A percentile compares a stretch with the other conserved stretches of the same genome.
Evolutionary conservation across 2,113 vertebrate genomes (phyloP).

Genomic region (Oriolus oriolus): DNA sequence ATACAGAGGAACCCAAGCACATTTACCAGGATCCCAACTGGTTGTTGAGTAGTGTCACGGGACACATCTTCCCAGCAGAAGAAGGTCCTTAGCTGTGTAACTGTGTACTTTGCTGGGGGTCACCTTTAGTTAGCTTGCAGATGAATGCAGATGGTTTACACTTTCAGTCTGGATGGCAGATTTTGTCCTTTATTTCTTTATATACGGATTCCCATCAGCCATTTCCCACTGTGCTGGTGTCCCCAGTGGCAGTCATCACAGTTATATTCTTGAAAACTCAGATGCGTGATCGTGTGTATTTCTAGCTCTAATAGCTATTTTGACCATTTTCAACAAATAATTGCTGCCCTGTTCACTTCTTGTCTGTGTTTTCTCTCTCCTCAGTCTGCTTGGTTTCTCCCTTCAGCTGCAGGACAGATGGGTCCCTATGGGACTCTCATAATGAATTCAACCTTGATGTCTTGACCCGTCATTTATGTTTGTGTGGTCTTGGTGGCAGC

Average conservation of each 20-base stretch:
- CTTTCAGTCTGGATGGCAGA: not conserved
- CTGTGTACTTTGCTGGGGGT: not conserved
- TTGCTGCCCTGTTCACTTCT: not conserved
- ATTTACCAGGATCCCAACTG: not conserved
- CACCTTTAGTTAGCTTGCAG: not conserved
- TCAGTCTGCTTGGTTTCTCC: not conserved
- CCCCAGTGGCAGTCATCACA: not conserved
- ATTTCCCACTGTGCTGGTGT: not conserved
- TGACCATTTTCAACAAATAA: not conserved
- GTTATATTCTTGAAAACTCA: not conserved
- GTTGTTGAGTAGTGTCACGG: not conserved
- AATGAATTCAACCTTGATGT: not conserved
- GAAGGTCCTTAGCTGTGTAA: not conserved
- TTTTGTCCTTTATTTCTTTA: not conserved
- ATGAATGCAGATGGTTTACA: not conserved
- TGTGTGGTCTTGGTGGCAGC: not conserved
- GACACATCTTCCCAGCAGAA: not conserved
- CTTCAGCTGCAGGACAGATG: not conserved
- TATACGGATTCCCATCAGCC: not conserved
- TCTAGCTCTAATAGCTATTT: not conserved
- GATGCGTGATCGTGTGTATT: accelerated
- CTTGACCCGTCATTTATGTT: not conserved
- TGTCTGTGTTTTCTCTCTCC: not conserved
- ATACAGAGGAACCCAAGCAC: not conserved
- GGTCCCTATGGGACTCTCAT: not conserved